Conservation (phyloP, 2,113 vertebrate genomes). For the Platichthys flesus region DNA sequence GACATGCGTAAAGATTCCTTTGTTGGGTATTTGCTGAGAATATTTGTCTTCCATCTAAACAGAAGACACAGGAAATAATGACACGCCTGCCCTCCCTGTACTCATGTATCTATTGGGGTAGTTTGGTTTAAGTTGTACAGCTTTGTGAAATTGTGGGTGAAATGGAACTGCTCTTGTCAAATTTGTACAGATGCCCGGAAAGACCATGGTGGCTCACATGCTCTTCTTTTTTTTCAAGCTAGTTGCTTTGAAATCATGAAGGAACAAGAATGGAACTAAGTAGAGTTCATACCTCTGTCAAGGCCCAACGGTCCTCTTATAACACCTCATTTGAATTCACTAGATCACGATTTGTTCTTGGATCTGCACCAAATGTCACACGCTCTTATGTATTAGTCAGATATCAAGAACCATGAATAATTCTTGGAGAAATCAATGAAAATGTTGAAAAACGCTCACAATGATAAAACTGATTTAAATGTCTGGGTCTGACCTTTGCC, state of each 20-base stretch:
- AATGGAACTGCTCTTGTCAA: neutral
- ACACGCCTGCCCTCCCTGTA: neutral
- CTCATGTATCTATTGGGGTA: constrained; percentile 1
- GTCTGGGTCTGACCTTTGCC: neutral
- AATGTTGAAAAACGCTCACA: too few relatives aligned
- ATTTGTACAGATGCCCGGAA: neutral
- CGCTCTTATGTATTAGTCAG: too few relatives aligned
- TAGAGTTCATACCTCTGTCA: too few relatives aligned
- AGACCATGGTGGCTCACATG: neutral
- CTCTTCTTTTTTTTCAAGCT: neutral
- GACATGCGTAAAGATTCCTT: neutral
- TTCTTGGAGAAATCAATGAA: too few relatives aligned
- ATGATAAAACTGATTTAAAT: neutral
- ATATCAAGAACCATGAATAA: too few relatives aligned
- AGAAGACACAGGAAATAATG: neutral
- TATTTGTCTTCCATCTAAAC: neutral
- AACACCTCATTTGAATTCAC: too few relatives aligned
- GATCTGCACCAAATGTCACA: too few relatives aligned
- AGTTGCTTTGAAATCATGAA: neutral
- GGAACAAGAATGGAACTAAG: too few relatives aligned
- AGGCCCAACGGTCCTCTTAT: too few relatives aligned
- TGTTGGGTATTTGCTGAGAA: neutral
- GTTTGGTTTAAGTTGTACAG: neutral
- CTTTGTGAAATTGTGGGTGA: neutral
- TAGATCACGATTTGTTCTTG: too few relatives aligned